Evolutionary conservation across 1,140 invertebrate genomes (phyloP).

Genomic region (Pemphigus obesinymphae): DNA sequence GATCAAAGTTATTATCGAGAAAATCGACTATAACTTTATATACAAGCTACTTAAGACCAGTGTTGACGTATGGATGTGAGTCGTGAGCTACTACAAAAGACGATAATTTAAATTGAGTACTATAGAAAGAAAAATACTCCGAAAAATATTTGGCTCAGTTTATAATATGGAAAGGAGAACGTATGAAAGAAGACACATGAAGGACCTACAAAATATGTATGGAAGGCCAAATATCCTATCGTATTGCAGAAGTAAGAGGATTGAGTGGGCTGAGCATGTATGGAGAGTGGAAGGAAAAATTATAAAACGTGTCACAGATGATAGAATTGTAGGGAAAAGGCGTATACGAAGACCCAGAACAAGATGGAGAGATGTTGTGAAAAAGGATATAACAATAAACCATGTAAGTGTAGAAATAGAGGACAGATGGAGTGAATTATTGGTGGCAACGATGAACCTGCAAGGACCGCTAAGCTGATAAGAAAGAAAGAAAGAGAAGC

Average conservation of each 20-base stretch:
- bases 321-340: not conserved
- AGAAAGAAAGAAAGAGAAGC: not conserved
- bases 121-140: no score
- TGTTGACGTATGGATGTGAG: no score
- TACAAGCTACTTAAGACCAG: no score
- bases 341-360: not conserved
- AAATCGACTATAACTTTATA: no score
- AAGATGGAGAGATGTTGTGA: not conserved
- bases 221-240: not conserved
- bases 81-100: no score
- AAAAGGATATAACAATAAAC: not conserved
- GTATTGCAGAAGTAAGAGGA: not conserved
- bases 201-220: conserved; percentile 6
- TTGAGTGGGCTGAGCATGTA: not conserved
- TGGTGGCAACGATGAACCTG: not conserved
- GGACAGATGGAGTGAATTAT: not conserved
- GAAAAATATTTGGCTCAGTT: no score
- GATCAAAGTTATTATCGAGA: no score
- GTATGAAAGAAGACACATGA: no score
- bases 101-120: no score
- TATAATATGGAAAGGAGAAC: no score
- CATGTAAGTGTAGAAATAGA: not conserved
- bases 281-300: not conserved
- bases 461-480: not conserved
- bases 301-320: not conserved